phyloP scores from a whole-genome alignment of 2,113 vertebrate genomes.

The Drymodes brunneopygia region DNA sequence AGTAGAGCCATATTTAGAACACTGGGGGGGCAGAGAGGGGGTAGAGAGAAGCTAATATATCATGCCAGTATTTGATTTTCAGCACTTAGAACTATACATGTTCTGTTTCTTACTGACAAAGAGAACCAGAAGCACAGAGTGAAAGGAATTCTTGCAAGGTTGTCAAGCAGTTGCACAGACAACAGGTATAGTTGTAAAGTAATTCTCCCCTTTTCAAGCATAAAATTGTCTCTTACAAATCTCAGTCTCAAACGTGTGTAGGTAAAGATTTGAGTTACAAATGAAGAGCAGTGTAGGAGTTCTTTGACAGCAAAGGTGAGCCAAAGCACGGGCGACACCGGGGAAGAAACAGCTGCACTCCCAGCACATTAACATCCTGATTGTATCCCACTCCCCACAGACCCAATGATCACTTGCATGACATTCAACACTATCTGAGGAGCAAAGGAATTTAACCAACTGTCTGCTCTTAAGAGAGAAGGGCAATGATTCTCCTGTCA shows the following conservation, averaged over 20 bases:
- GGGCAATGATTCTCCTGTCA: neutral
- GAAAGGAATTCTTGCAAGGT: neutral
- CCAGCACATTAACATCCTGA: neutral
- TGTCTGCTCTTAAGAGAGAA: neutral
- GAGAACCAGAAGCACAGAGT: neutral
- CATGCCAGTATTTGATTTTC: conserved; percentile 45
- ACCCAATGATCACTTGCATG: neutral
- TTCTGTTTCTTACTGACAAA: conserved; percentile 33
- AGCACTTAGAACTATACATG: neutral
- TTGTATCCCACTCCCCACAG: neutral
- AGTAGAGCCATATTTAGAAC: conserved; percentile 54
- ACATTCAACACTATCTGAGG: neutral
- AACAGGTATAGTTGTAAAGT: conserved; percentile 46
- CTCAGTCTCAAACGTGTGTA: neutral
- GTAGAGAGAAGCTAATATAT: neutral
- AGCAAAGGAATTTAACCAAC: neutral
- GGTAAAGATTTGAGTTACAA: conserved; percentile 15
- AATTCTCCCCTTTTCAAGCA: conserved; percentile 28
- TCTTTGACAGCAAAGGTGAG: conserved; percentile 16
- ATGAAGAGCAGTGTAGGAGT: neutral
- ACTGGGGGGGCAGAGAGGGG: neutral
- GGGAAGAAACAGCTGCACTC: neutral
- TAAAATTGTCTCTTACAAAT: conserved; percentile 55
- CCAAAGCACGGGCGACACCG: fast-evolving
- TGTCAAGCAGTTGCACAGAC: conserved; percentile 10